Conservation (phyloP, 1,140 invertebrate genomes). For the Steinernema khuongi region DNA sequence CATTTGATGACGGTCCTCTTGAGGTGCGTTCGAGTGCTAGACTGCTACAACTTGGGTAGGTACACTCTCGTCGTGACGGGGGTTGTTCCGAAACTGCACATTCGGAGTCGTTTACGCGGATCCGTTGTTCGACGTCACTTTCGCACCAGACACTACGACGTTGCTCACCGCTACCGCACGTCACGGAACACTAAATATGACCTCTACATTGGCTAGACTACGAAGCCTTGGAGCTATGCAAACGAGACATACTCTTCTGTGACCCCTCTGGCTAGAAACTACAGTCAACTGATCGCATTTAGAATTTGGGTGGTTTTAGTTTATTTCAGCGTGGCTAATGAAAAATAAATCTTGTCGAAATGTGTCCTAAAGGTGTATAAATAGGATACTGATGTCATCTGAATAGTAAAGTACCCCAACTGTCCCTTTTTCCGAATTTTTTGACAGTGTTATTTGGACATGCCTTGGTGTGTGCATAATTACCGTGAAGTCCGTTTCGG, state of each 20-base stretch:
- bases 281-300: too few relatives aligned
- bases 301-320: conserved; percentile 26
- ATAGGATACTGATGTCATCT: too few relatives aligned
- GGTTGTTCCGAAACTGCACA: conserved; percentile 37
- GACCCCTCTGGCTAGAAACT: background rate
- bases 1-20: conserved; percentile 7
- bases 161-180: conserved; percentile 50
- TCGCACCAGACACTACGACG: conserved; percentile 52
- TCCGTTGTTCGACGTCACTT: conserved; percentile 35
- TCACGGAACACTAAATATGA: conserved; percentile 54
- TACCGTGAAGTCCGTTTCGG: too few relatives aligned
- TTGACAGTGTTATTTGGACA: too few relatives aligned
- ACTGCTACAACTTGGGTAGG: conserved; percentile 3
- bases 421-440: too few relatives aligned
- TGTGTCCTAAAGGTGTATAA: too few relatives aligned
- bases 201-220: too few relatives aligned
- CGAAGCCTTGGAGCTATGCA: too few relatives aligned
- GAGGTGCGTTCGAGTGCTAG: conserved; percentile 15
- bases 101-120: conserved; percentile 39
- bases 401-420: too few relatives aligned
- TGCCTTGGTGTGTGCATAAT: too few relatives aligned
- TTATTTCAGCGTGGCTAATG: background rate
- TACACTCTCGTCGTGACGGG: conserved; percentile 35
- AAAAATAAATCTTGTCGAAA: background rate
- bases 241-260: too few relatives aligned